A percentile compares a stretch with the other conserved stretches of the same genome.
These are phyloP conservation scores for Oegoconia quadripuncta DNA, from an alignment of 2,888 invertebrate species.

Conservation along the genomic window DNA sequence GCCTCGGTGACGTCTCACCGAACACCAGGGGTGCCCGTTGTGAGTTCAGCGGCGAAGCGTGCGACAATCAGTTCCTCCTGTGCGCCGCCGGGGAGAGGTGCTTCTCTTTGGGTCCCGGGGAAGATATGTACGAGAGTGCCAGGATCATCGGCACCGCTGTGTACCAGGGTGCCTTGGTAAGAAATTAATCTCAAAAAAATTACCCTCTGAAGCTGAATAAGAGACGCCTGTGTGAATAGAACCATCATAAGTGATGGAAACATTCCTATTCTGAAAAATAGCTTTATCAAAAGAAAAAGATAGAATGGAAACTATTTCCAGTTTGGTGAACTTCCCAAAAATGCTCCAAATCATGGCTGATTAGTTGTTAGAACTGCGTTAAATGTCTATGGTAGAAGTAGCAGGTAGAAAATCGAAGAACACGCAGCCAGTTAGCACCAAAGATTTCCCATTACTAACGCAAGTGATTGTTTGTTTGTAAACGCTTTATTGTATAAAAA, in stretches of 20 bases:
- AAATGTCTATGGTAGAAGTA: too few species aligned
- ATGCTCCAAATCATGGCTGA: too few species aligned
- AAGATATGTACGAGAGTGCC: conserved; percentile 90
- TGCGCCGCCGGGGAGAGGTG: conserved; percentile 82
- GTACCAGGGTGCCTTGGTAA: conserved; percentile 81
- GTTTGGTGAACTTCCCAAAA: too few species aligned
- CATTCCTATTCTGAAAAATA: neutral
- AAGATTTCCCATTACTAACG: too few species aligned
- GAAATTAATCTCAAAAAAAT: conserved; percentile 15
- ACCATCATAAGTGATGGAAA: neutral
- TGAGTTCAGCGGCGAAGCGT: conserved; percentile 83
- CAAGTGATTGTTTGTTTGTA: too few species aligned
- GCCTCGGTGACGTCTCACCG: conserved; percentile 91
- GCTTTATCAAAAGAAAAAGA: too few species aligned
- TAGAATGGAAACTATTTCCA: too few species aligned
- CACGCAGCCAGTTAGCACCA: too few species aligned
- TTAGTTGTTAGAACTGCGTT: too few species aligned
- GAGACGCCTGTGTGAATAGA: neutral
- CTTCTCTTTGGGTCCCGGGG: conserved; percentile 88
- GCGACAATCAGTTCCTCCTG: conserved; percentile 83
- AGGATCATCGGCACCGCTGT: conserved; percentile 86
- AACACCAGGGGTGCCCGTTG: conserved; percentile 87
- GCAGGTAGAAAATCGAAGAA: too few species aligned
- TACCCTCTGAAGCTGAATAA: neutral
- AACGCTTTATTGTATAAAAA: too few species aligned